A percentile compares a stretch with the other conserved stretches of the same genome.
Conservation (phyloP, 2,797 vertebrate species). For the Pseudochromis fuscus region DNA sequence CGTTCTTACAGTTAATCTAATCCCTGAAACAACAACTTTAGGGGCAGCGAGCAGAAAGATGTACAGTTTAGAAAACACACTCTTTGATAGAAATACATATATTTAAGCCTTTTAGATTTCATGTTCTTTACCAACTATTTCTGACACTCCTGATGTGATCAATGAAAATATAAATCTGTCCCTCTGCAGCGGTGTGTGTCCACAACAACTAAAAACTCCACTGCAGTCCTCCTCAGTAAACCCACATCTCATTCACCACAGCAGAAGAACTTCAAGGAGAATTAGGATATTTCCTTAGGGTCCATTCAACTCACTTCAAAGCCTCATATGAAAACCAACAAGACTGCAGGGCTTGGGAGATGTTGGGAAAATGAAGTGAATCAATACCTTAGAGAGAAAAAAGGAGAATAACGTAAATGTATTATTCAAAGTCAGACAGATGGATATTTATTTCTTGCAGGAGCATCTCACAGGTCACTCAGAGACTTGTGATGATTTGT, state of each 20-base stretch:
- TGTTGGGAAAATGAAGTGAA: slow-evolving; percentile 89
- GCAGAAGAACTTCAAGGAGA: slow-evolving; percentile 50
- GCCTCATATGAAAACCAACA: slow-evolving; percentile 73
- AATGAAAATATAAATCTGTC: slow-evolving; percentile 29
- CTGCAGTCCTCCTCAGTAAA: slow-evolving; percentile 40
- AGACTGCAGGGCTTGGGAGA: slow-evolving; percentile 65
- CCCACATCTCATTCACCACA: slow-evolving; percentile 48
- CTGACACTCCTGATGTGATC: slow-evolving; percentile 16
- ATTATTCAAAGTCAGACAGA: slow-evolving; percentile 32
- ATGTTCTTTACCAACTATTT: background rate
- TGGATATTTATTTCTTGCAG: slow-evolving; percentile 1
- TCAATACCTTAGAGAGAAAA: slow-evolving; percentile 83
- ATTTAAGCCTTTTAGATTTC: background rate
- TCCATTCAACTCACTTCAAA: slow-evolving; percentile 70
- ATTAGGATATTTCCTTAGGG: slow-evolving; percentile 38
- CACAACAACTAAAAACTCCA: slow-evolving; percentile 34
- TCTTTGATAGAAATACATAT: slow-evolving; percentile 10
- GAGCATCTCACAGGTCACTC: slow-evolving; percentile 29
- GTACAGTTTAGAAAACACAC: background rate
- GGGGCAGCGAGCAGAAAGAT: background rate
- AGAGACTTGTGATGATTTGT: slow-evolving; percentile 36
- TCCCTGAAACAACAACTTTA: background rate
- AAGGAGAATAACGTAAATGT: slow-evolving; percentile 70
- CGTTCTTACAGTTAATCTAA: background rate
- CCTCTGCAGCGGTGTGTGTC: slow-evolving; percentile 13